Evolutionary conservation across 1,140 invertebrate genomes (phyloP).

Genomic region (Microplitis demolitor): DNA sequence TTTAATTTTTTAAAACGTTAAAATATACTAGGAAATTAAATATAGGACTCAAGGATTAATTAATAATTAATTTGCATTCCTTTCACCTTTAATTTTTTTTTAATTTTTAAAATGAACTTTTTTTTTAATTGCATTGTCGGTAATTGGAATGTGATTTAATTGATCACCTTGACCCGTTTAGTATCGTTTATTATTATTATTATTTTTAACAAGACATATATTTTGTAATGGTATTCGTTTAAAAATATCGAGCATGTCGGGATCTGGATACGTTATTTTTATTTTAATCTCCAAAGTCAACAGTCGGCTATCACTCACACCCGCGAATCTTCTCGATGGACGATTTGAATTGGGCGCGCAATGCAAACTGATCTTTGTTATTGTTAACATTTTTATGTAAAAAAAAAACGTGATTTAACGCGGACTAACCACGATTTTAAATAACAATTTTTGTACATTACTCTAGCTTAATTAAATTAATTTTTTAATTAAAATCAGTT

Average conservation of each 20-base stretch:
- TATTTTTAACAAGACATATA: conserved; percentile 27
- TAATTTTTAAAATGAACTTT: conserved; percentile 10
- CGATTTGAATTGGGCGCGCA: not conserved
- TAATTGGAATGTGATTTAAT: conserved; percentile 26
- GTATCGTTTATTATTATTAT: conserved; percentile 16
- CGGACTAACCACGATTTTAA: too few species aligned
- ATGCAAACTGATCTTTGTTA: not conserved
- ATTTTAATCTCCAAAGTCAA: not conserved
- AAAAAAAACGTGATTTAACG: too few species aligned
- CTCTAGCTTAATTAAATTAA: too few species aligned
- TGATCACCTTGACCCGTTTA: conserved; percentile 25
- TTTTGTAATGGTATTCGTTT: conserved; percentile 12
- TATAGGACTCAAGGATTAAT: not conserved
- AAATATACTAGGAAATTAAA: not conserved
- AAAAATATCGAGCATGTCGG: conserved; percentile 27
- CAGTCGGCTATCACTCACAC: conserved; percentile 10
- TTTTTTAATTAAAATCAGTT: too few species aligned
- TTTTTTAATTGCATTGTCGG: not conserved
- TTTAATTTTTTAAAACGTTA: not conserved
- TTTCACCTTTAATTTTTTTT: conserved; percentile 12
- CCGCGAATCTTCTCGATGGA: conserved; percentile 15
- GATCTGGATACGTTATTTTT: conserved; percentile 7
- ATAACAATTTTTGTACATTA: not conserved
- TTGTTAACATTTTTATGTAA: not conserved
- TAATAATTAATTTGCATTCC: not conserved